phyloP scores from a whole-genome alignment of 2,113 vertebrate species.

The Eulemur macaco region DNA sequence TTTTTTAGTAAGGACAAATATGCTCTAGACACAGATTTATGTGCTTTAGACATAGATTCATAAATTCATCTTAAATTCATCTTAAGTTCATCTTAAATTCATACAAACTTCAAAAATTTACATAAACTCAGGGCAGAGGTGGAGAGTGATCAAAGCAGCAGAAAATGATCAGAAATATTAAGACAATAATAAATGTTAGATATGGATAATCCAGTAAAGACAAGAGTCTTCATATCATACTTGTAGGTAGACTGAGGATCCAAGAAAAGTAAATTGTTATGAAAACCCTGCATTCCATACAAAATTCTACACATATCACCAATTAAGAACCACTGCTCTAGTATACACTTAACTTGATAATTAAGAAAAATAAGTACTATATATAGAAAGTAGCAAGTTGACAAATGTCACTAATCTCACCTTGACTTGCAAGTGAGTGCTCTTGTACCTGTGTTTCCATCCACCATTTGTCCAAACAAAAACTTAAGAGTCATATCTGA shows the following conservation, averaged over 20 bases:
- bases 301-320: not conserved
- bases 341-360: not conserved
- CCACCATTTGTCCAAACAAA: not conserved
- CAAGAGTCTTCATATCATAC: not conserved
- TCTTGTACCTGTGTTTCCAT: not conserved
- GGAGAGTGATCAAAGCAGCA: not conserved
- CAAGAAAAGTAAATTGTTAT: not conserved
- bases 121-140: not conserved
- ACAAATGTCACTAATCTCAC: not conserved
- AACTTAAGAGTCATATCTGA: not conserved
- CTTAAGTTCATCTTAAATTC: not conserved
- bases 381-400: not conserved
- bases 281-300: not conserved
- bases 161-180: conserved; percentile 19
- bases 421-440: not conserved
- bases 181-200: not conserved
- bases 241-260: not conserved
- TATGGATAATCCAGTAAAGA: not conserved
- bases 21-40: not conserved
- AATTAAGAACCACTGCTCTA: not conserved
- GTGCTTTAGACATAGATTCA: not conserved
- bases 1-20: not conserved
- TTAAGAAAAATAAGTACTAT: not conserved
- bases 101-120: not conserved
- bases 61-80: conserved; percentile 20